A percentile compares a stretch with the other conserved stretches of the same genome.
Evolutionary conservation across 2,113 vertebrate genomes (phyloP).

Genomic region (Microtus richardsoni): DNA sequence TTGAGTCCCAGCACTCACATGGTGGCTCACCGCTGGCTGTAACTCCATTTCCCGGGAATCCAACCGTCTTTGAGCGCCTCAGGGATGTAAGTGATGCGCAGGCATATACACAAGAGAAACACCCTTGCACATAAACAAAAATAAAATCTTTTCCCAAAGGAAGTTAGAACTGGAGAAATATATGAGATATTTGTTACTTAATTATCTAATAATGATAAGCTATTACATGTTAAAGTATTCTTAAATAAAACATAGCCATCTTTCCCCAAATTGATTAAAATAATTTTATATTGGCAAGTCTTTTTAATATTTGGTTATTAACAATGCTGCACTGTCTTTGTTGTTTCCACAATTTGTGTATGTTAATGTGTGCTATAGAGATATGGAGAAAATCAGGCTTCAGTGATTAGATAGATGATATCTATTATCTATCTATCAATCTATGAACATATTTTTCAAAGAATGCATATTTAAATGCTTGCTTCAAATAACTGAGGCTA

Average conservation of each 20-base stretch:
- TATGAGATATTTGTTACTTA: constrained; percentile 31
- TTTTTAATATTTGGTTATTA: not conserved
- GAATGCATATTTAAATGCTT: not conserved
- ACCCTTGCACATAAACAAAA: not conserved
- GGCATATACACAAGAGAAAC: not conserved
- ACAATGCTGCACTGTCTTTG: not conserved
- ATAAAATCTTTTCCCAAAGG: not conserved
- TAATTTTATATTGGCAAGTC: not conserved
- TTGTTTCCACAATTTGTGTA: not conserved
- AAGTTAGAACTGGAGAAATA: not conserved
- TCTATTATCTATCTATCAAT: not conserved
- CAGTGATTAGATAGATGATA: not conserved
- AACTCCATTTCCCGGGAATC: not conserved
- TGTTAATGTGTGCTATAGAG: not conserved
- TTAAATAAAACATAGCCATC: not conserved
- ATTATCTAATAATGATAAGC: constrained; percentile 6
- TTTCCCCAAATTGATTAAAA: not conserved
- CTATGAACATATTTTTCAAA: not conserved
- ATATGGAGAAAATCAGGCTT: constrained; percentile 27
- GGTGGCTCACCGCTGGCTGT: not conserved
- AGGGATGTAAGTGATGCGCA: not conserved
- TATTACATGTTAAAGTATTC: constrained; percentile 37
- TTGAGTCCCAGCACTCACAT: not conserved
- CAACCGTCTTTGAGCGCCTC: not conserved
- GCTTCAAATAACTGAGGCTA: constrained; percentile 37